phyloP scores from a whole-genome alignment of 2,113 vertebrate species.

The Prunella himalayana region DNA sequence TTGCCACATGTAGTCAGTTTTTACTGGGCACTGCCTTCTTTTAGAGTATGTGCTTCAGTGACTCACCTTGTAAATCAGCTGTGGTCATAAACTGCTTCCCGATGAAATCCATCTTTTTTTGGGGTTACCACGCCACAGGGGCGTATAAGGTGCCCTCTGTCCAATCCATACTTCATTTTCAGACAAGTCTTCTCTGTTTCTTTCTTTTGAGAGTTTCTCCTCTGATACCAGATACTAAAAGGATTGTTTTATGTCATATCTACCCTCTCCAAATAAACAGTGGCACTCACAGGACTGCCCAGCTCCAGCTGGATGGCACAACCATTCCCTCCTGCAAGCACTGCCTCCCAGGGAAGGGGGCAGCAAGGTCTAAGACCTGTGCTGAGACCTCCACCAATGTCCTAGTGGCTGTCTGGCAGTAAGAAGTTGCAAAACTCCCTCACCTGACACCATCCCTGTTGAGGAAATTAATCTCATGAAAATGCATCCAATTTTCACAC shows the following conservation, averaged over 20 bases:
- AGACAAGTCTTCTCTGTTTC: background rate
- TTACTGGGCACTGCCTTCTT: slow-evolving; percentile 24
- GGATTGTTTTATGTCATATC: background rate
- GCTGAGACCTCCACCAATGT: background rate
- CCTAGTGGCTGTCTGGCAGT: background rate
- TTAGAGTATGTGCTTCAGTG: slow-evolving; percentile 20
- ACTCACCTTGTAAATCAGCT: slow-evolving; percentile 56
- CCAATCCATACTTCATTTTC: background rate
- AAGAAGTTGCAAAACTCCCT: background rate
- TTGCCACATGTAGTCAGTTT: slow-evolving; percentile 28
- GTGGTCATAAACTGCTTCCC: background rate
- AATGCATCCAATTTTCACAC: background rate
- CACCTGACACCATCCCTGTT: background rate
- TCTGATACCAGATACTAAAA: background rate
- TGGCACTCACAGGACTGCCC: background rate
- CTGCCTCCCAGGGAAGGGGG: background rate
- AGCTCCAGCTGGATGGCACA: background rate
- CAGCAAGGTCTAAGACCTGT: background rate
- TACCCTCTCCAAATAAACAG: background rate
- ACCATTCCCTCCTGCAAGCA: background rate
- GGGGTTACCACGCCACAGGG: background rate
- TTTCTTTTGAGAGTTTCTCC: background rate
- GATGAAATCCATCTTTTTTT: background rate
- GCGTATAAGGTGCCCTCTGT: background rate
- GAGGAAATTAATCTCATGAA: slow-evolving; percentile 16